Evolutionary conservation across 2,797 vertebrate genomes (phyloP), one percentile per base, ranked within the genome.

Genomic region (Tolypeutes matacus): DNA sequence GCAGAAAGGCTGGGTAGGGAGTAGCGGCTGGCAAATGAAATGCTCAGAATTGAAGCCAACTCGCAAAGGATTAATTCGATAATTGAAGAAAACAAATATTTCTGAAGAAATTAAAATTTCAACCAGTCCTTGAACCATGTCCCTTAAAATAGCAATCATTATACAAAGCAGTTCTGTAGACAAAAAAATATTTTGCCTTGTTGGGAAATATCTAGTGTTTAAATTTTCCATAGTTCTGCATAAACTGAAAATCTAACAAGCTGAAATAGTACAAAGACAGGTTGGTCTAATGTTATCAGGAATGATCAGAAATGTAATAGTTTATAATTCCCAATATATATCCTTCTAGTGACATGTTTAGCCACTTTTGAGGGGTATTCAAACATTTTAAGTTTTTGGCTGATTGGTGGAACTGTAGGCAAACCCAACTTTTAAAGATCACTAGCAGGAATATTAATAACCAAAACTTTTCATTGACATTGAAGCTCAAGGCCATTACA

Each of bases 71-170:
- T 76, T 90, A 65, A 64, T 46, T 86, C 73, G 31, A 29, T 46
- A 87, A 82, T 31, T 82, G 64, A 85, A 67, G 51, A 83, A 58
- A 75, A 49, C 21, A 69, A 8, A 1, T 34, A 53, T 73, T 93
- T 89, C 36, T 53, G 76, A 75, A 85, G 62, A 88, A 86, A 93
- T 69, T 14, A 56, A 64, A 72, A 51, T 64, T 81, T 69, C 36
- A 82, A 18, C 21, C 13, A 56, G 42, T 42, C 9, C 76, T 91
- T 78, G 23, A 88, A 73, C 15, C 2, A 17, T 42, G 42, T 3
- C 1, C 7, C 51, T 58, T 81, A 76, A 62, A 82, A 46, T 21
- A n/a, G 18, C 20, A 93, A 34, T 20, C 1, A 31, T 14, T 39
- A 27, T 67, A 23, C 34, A 46, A 53, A 39, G 53, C 8, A 64